A percentile compares a stretch with the other conserved stretches of the same genome.
These are phyloP conservation scores for Heliconius hewitsoni DNA, from an alignment of 1,140 invertebrate species.

Conservation along the genomic window DNA sequence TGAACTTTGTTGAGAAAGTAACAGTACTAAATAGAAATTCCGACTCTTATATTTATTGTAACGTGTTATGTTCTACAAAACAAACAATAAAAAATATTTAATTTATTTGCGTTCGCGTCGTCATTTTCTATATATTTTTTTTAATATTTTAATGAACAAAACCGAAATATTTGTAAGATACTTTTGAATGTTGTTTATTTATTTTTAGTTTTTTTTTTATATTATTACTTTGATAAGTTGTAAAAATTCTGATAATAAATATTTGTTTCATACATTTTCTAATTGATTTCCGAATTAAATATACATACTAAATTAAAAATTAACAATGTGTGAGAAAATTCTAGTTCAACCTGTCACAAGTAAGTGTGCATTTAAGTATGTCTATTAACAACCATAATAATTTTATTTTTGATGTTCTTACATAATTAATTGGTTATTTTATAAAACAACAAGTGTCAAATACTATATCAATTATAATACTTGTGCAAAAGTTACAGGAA, in stretches of 20 bases:
- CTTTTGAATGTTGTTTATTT: background rate
- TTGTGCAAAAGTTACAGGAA: too few species aligned
- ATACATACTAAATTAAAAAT: background rate
- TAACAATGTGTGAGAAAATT: too few species aligned
- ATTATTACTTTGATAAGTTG: background rate
- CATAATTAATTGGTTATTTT: too few species aligned
- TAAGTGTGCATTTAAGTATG: too few species aligned
- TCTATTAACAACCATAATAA: too few species aligned
- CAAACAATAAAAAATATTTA: slow-evolving; percentile 19
- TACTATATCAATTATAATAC: too few species aligned
- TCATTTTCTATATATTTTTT: background rate
- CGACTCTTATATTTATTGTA: slow-evolving; percentile 30
- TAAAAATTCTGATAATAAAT: background rate
- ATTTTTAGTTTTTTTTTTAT: background rate
- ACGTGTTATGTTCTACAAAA: slow-evolving; percentile 14
- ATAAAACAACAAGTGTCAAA: too few species aligned
- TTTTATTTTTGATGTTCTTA: too few species aligned
- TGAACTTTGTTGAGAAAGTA: slow-evolving; percentile 43
- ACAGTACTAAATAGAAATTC: slow-evolving; percentile 45
- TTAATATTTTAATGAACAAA: background rate
- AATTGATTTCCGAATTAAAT: background rate
- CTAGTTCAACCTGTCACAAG: too few species aligned
- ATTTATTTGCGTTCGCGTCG: background rate
- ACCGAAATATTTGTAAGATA: background rate
- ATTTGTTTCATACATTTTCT: background rate